A percentile compares a stretch with the other conserved stretches of the same genome.
Evolutionary conservation across 2,888 invertebrate genomes (phyloP).

Genomic region (Dicyrtomina minuta): DNA sequence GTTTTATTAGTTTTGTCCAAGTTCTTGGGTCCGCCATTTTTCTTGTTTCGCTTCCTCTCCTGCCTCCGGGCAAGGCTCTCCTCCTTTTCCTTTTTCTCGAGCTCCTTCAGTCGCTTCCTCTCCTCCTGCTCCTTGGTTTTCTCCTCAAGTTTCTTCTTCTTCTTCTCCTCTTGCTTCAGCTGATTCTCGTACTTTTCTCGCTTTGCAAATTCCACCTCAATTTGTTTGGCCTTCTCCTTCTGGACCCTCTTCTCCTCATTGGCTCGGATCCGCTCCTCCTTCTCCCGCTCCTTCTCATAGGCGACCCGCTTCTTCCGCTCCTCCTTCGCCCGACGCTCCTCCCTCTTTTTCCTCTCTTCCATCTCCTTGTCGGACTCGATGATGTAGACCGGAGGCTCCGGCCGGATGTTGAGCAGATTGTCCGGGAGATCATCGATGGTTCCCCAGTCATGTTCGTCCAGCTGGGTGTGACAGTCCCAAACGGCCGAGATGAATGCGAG

Average conservation of each 20-base stretch:
- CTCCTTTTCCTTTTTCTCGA: not conserved
- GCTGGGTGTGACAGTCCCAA: constrained; percentile 27
- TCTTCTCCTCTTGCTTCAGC: not conserved
- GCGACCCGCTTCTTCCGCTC: not conserved
- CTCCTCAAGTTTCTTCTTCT: not conserved
- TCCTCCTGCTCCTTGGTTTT: not conserved
- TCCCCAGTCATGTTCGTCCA: constrained; percentile 26
- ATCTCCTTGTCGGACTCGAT: not conserved
- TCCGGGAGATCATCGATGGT: not conserved
- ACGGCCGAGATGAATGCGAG: constrained; percentile 20
- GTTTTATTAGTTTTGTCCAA: not conserved
- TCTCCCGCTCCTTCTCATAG: not conserved
- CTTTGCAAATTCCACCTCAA: not conserved
- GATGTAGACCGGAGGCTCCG: not conserved
- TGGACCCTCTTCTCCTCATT: not conserved
- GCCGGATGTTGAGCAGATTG: not conserved
- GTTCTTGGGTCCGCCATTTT: not conserved
- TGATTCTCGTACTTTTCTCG: not conserved
- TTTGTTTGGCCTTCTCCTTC: not conserved
- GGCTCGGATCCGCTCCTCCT: not conserved
- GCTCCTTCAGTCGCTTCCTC: not conserved
- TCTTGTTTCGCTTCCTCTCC: not conserved
- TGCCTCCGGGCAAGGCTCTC: too few species aligned
- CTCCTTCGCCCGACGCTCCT: not conserved
- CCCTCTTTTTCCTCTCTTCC: not conserved